A percentile compares a stretch with the other conserved stretches of the same genome.
These are phyloP conservation scores for Mastigias papua DNA, from an alignment of 30 jellyfish, hydroid and myxozoan species.

Conservation along the genomic window DNA sequence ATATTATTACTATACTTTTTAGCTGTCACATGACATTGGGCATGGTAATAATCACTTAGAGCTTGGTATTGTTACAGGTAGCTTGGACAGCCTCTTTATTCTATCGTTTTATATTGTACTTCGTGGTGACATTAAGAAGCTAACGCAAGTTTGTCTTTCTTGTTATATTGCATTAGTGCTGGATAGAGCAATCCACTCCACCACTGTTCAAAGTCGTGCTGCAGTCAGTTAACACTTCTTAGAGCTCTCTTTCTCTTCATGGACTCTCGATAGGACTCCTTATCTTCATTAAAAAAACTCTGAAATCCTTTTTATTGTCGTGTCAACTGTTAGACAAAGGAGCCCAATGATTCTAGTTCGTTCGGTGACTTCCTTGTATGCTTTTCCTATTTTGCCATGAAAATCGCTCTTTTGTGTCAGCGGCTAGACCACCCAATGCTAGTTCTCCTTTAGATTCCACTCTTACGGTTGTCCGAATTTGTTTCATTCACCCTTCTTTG, in stretches of 20 bases:
- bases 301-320: background rate
- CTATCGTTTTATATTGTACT: background rate
- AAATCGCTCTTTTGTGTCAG: background rate
- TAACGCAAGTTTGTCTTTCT: background rate
- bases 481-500: background rate
- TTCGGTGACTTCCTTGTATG: background rate
- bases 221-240: background rate
- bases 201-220: background rate
- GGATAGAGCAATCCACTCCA: background rate
- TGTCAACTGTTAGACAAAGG: background rate
- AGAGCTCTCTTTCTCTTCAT: background rate
- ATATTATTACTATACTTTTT: constrained; percentile 5
- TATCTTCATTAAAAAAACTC: no score
- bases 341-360: background rate
- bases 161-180: background rate
- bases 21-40: constrained; percentile 7
- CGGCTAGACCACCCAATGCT: constrained; percentile 2
- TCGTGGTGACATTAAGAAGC: background rate
- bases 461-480: background rate
- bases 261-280: no score
- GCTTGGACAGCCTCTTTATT: background rate
- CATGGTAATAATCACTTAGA: background rate
- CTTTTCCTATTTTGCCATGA: background rate
- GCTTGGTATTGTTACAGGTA: constrained; percentile 12
- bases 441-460: background rate